Evolutionary conservation across 2,113 vertebrate species (phyloP).

Genomic region (Malurus cyaneus): DNA sequence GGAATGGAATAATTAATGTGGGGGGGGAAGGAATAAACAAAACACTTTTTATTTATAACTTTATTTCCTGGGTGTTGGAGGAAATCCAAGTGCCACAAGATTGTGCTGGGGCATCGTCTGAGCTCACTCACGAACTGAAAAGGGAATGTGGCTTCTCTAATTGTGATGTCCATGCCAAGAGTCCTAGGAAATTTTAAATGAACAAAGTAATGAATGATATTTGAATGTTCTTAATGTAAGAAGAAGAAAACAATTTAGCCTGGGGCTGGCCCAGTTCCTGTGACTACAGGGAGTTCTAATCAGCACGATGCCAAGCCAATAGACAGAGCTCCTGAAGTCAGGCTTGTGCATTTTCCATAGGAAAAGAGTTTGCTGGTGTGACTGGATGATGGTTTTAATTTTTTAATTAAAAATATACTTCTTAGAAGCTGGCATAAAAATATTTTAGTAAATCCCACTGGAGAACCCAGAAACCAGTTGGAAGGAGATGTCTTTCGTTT

Average conservation of each 20-base stretch:
- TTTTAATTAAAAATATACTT: neutral
- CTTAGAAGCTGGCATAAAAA: neutral
- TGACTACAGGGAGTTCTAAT: neutral
- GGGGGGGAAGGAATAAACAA: neutral
- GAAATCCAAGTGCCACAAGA: neutral
- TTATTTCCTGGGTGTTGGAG: constrained; percentile 19
- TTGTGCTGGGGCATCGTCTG: neutral
- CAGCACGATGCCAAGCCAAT: neutral
- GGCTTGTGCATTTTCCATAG: neutral
- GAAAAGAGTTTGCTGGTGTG: neutral
- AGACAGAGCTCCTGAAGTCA: neutral
- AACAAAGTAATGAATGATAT: neutral
- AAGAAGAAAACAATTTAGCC: neutral
- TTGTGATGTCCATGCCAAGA: neutral
- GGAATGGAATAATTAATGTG: neutral
- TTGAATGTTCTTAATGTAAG: neutral
- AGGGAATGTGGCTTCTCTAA: neutral
- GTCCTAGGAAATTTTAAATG: neutral
- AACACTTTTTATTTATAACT: constrained; percentile 19
- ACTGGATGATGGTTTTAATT: neutral
- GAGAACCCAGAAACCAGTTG: neutral
- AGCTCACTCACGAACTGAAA: neutral
- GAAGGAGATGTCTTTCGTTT: neutral
- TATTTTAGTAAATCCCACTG: neutral
- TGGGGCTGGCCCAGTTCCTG: neutral